Evolutionary conservation across 2,888 invertebrate genomes (phyloP).

Genomic region (Prionchulus punctatus): DNA sequence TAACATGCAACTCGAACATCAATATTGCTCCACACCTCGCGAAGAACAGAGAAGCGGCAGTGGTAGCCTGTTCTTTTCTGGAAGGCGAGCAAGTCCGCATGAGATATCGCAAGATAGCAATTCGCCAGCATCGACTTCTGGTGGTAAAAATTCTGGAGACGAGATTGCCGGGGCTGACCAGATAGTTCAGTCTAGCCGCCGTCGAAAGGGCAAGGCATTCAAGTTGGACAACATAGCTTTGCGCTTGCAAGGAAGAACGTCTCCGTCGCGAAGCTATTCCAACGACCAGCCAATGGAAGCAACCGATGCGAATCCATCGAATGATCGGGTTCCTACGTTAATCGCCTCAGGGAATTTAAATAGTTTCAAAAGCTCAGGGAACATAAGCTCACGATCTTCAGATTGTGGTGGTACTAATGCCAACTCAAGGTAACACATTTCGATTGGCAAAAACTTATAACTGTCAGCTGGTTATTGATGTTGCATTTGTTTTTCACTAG

Average conservation of each 20-base stretch:
- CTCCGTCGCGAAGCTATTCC: neutral
- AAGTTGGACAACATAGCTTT: constrained; percentile 47
- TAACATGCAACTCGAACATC: neutral
- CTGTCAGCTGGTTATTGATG: too few species aligned
- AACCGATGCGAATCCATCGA: too few species aligned
- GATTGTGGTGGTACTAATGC: too few species aligned
- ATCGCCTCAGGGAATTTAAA: too few species aligned
- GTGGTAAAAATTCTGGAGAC: neutral
- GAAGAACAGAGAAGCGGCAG: neutral
- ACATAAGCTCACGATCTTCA: too few species aligned
- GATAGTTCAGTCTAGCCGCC: constrained; percentile 31
- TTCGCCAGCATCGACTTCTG: constrained; percentile 9
- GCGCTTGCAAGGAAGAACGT: constrained; percentile 11
- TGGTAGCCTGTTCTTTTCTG: neutral
- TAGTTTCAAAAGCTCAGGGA: too few species aligned
- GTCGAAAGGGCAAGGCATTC: constrained; percentile 69
- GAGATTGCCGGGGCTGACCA: neutral
- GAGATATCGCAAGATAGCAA: neutral
- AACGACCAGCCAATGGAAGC: too few species aligned
- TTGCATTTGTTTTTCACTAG: too few species aligned
- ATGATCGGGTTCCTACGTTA: too few species aligned
- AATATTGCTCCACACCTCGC: neutral
- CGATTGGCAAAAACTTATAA: too few species aligned
- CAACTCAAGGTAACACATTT: too few species aligned
- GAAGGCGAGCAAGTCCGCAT: neutral